Conservation (phyloP, 2,888 invertebrate genomes). For the Elysia crispata region DNA sequence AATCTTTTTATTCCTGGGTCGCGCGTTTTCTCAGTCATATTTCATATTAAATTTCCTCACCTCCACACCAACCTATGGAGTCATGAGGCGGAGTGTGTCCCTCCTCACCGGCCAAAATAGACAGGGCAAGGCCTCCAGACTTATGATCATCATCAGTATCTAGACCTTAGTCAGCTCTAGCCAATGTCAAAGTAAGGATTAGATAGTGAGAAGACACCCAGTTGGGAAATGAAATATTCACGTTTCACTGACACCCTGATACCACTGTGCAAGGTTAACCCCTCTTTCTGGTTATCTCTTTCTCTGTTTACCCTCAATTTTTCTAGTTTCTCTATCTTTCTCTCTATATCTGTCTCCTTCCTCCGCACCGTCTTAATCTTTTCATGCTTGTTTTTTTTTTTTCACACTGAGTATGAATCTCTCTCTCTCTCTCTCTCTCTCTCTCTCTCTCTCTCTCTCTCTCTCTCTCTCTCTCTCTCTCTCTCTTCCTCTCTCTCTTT, state of each 20-base stretch:
- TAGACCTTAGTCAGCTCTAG: neutral
- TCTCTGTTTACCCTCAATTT: neutral
- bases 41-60: too few species aligned
- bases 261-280: too few species aligned
- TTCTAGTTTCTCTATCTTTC: neutral
- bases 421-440: neutral
- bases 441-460: slow-evolving; percentile 4
- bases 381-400: slow-evolving; percentile 1
- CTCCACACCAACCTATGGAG: too few species aligned
- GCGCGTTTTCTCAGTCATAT: too few species aligned
- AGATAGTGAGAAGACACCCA: neutral
- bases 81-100: too few species aligned
- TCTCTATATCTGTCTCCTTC: neutral
- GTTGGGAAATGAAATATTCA: neutral
- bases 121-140: too few species aligned
- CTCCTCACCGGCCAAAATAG: too few species aligned
- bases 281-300: neutral
- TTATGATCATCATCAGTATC: neutral
- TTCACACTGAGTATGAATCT: neutral
- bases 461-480: slow-evolving; percentile 13
- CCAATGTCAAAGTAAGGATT: neutral
- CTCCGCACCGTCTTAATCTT: too few species aligned
- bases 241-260: too few species aligned
- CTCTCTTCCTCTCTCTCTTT: slow-evolving; percentile 2
- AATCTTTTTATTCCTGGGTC: too few species aligned